Percentiles rank a stretch among this genome's conserved stretches.
These are phyloP conservation scores for Hippocampus zosterae DNA, from an alignment of 2,113 vertebrate genomes.

Conservation along the genomic window DNA sequence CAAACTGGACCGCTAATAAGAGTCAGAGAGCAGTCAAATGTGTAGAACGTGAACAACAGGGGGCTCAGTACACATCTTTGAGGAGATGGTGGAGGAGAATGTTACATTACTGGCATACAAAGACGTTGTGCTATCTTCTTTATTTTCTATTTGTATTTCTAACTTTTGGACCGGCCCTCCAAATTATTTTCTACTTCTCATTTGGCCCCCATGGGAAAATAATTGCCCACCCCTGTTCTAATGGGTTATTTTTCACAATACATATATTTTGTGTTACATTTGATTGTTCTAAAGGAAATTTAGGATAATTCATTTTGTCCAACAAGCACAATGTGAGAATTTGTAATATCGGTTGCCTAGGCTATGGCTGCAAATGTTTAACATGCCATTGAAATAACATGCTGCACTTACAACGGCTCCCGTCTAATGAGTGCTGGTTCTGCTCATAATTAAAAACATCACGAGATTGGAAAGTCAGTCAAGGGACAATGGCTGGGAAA, in stretches of 20 bases:
- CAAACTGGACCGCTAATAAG: too few species aligned
- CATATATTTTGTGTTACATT: not conserved
- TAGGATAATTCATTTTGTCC: not conserved
- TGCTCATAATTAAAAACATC: conserved; percentile 60
- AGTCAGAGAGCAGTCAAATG: too few species aligned
- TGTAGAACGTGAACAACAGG: too few species aligned
- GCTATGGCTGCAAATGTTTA: conserved; percentile 40
- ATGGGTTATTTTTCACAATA: not conserved
- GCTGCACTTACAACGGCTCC: conserved; percentile 40
- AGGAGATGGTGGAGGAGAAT: too few species aligned
- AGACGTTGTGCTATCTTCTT: too few species aligned
- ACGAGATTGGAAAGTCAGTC: conserved; percentile 27
- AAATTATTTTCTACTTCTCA: too few species aligned
- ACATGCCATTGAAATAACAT: conserved; percentile 32
- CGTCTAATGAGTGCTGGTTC: conserved; percentile 31
- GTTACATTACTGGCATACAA: too few species aligned
- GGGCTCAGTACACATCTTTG: too few species aligned
- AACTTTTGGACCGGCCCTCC: too few species aligned
- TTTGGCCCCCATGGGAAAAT: too few species aligned
- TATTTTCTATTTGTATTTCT: too few species aligned
- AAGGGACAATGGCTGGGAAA: conserved; percentile 60
- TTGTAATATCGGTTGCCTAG: conserved; percentile 37
- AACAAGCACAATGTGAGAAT: not conserved
- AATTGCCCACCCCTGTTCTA: too few species aligned
- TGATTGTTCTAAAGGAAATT: not conserved